Conservation (phyloP, 2,113 vertebrate species). For the Chionodraco myersi region DNA sequence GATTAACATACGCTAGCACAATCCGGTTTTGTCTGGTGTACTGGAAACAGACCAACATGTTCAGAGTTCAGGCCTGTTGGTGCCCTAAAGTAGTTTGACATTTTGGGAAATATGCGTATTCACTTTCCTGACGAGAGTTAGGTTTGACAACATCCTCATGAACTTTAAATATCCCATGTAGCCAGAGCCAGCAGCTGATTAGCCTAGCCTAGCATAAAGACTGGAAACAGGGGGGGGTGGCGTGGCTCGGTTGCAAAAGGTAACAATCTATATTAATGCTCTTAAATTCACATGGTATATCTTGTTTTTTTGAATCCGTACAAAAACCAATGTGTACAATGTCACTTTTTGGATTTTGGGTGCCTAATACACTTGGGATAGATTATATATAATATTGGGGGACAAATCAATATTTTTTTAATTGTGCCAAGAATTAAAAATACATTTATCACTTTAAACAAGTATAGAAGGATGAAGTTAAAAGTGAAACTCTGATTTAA, state of each 20-base stretch:
- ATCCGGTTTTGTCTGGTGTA: background rate
- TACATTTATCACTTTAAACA: no score
- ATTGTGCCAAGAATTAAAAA: no score
- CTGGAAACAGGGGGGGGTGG: background rate
- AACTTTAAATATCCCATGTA: background rate
- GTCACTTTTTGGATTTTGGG: no score
- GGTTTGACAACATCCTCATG: background rate
- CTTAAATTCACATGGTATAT: background rate
- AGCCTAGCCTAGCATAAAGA: background rate
- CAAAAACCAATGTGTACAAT: background rate
- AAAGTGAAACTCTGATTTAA: background rate
- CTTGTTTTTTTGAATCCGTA: background rate
- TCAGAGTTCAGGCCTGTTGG: background rate
- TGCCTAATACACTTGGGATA: no score
- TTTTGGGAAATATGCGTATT: background rate
- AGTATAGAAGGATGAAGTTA: no score
- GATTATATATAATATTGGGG: no score
- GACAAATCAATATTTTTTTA: no score
- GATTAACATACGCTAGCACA: conserved; percentile 9
- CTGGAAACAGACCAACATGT: conserved; percentile 26
- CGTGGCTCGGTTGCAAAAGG: no score
- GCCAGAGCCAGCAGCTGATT: background rate
- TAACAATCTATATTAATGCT: background rate
- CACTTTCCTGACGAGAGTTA: background rate
- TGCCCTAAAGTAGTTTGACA: background rate